Evolutionary conservation across 2,888 invertebrate genomes (phyloP), one percentile per base, ranked within the genome.

Genomic region (Sylvicola cinctus): DNA sequence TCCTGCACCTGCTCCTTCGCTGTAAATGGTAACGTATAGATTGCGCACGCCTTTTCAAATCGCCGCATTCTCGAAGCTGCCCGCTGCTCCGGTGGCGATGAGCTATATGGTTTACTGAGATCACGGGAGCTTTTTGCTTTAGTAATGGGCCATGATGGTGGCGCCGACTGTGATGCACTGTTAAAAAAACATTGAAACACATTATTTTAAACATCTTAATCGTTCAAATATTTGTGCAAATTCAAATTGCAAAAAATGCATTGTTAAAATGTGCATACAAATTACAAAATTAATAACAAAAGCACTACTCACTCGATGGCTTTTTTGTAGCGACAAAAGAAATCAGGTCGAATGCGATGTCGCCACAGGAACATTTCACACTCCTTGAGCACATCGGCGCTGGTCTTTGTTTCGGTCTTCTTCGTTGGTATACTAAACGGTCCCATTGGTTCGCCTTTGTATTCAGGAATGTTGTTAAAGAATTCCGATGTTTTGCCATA

Each of bases 291-390:
- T 4, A 8, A 17, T 17, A 35, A n/a, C 11, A 25, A 46, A 39
- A 45, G 44, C 28, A 48, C 43, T 35, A 51, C 49, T 44, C 46
- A 60, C 55, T 60, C 60, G 43, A 65, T 53, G 36, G 61, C 59
- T 47, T 61, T 61, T 42, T 65, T 64, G 53, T 76, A 70, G 42
- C 70, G 65, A 57, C 80, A 80, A 60, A 79, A 79, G 60, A 79
- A 78, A 52, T 79, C 78, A 0, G 77, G 73, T 16, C 71, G 69
- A 48, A 75, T 74, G 45, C 72, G 66, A 55, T 77, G 68, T 31
- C 63, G 60, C 40, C 62, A 63, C 38, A 74, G 62, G 52, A 70
- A 69, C 45, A 68, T 66, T 53, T 72, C 69, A 47, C 70, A 70
- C 44, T 66, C 63, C 38, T 64, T 61, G 34, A 57, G 35, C 13